Evolutionary conservation across 2,113 vertebrate species (phyloP), one percentile per base, ranked within the genome.

Genomic region (Pelmatolapia mariae): DNA sequence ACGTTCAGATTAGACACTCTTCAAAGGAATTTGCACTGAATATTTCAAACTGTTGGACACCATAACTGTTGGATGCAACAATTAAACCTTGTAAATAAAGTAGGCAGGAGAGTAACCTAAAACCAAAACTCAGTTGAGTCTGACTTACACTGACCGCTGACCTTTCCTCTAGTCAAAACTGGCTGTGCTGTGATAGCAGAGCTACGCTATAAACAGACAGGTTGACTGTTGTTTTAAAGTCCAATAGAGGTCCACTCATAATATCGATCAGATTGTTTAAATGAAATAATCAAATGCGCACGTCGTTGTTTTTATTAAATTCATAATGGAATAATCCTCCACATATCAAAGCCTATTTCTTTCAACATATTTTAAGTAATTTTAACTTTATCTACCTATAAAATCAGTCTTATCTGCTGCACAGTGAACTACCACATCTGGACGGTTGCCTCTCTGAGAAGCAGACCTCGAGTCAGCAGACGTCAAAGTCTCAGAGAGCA

Each of bases 131-230:
- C 0, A 38, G 19, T 13, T n/a, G 16, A 66, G 6, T 40, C 19
- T 68, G 33, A 22, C 63, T 68, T 22, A 22, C 33, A 13, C 33
- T 13, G 0, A 24, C 1, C 33, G 8, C 33, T 13, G 0, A 24
- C 1, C 36, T 71, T 4, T 43, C 63, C 36, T 71, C 38, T 43
- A 71, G n/a, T 43, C 38, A 71, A 43, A 71, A 10, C 66, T 26
- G 66, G n/a, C 66, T 71, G n/a, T 15, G 19, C 19, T 71, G 8
- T 15, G 36, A 43, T 4, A 45, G 13, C 66, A 73, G 8, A 4
- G 36, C 63, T 40, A 40, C 36, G 1, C 66, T 45, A 0, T 71
- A 43, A 73, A 73, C 66, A 24, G 38, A 71, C 38, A 73, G 66
- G 66, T 26, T 16, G 38, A 24, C 1, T 5, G 12, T 73, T 61